Base-by-base conservation (phyloP, 1,140 invertebrate species). In the Mercenaria mercenaria region DNA sequence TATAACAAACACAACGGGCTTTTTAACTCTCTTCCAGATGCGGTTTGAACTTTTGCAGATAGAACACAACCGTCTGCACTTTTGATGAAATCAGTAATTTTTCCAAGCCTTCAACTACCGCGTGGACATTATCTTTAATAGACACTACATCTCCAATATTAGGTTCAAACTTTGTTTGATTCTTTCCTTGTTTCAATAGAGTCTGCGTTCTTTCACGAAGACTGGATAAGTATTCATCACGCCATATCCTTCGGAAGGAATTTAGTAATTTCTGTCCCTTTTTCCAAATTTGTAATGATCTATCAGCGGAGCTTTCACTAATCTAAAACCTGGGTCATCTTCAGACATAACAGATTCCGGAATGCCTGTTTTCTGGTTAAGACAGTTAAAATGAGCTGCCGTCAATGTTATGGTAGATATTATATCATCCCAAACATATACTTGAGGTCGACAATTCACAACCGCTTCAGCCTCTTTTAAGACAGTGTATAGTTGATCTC, bases 231-330 rank as follows among this genome's bases (percentile, higher is more conserved):
- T 88, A 88, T 37, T 88, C 85, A 37, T 79, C 56, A 32, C 59
- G 26, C 85, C 74, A 88, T 18, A 80, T 80, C 32, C 52, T 41
- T 43, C 64, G 81, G 59, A 88, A 88, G 3, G 32, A 18, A 32
- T 72, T n/a, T 39, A 88, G 20, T 0, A 52, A 23, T 59, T 32
- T 74, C 26, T 89, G 80, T 61, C 88, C 88, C 37, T 89, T 89
- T 50, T 84, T 77, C 86, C 86, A 88, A 6, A 56, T 56, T 26
- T 81, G 26, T 20, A 88, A 39, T 34, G 83, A 39, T 50, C 61
- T 83, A n/a, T 64, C 23, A 10, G 34, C 32, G 41, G 26, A 37
- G 23, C 13, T 82, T 61, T 82, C 56, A 39, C 39, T 64, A 34
- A 34, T 37, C 29, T 37, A 29, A 23, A 80, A 32, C 56, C 26